A percentile compares a stretch with the other conserved stretches of the same genome.
Conservation (phyloP, 2,888 invertebrate species). For the Pachycephus smyrnensis region DNA sequence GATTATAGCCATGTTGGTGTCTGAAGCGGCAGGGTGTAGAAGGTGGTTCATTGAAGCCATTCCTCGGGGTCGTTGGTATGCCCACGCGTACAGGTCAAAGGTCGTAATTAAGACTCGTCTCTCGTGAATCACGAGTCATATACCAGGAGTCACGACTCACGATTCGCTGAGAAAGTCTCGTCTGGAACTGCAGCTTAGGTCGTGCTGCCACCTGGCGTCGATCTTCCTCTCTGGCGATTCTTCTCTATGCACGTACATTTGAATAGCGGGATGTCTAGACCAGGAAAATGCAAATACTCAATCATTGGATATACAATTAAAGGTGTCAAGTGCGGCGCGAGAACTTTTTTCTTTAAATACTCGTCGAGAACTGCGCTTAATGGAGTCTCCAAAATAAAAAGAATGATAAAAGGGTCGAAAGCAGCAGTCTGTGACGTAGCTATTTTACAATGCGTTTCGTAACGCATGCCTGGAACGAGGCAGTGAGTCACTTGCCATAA, state of each 20-base stretch:
- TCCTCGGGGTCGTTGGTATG: background rate
- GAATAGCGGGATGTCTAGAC: background rate
- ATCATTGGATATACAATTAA: background rate
- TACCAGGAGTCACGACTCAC: background rate
- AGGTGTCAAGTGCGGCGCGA: background rate
- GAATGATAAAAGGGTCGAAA: background rate
- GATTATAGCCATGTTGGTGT: background rate
- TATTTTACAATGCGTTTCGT: background rate
- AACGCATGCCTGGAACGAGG: conserved; percentile 11
- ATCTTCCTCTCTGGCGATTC: background rate
- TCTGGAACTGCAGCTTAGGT: background rate
- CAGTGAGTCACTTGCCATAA: conserved; percentile 53
- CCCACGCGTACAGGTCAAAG: background rate
- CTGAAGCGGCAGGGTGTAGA: background rate
- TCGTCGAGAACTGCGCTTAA: background rate
- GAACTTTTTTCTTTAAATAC: background rate
- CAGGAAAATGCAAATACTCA: background rate
- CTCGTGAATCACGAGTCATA: background rate
- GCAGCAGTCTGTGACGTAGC: background rate
- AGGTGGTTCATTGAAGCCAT: background rate
- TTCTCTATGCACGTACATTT: background rate
- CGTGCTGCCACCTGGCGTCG: background rate
- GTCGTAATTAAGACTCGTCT: background rate
- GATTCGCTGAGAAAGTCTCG: background rate
- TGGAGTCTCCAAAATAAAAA: background rate